Base-by-base conservation (phyloP, 2,888 invertebrate species). In the Rhingia campestris region DNA sequence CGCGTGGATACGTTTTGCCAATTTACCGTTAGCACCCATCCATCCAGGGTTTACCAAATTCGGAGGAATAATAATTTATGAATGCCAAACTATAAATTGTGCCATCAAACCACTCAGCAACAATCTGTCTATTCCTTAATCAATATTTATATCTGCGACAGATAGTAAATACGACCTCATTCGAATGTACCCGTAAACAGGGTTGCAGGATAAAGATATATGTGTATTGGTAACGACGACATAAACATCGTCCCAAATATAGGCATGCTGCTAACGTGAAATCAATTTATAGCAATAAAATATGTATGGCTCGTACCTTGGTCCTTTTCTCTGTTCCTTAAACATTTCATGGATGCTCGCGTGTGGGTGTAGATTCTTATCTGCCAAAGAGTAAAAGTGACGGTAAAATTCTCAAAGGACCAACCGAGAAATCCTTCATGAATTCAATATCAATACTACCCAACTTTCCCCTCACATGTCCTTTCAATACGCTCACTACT, bases 61-160 rank as follows among this genome's bases (percentile, higher is more conserved):
- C 22, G 22, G 22, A 22, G 22, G 22, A 39, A n/a, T n/a, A 59
- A 53, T 35, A 70, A 70, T 32, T 70, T 53, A 72, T 43, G 51
- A 72, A 53, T 32, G 53, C 7, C 7, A 39, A 47, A 61, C 45
- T 37, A 58, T 69, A 58, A 49, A 69, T 69, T 58, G 39, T 49
- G 32, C 22, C 43, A 54, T 56, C 39, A 22, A 22, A 47, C 63
- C 43, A 66, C 47, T 47, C 41, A 12, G 41, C 43, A 51, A 35
- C 53, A 76, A 67, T 67, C 67, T 76, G 75, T 58, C 74, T 47
- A 66, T 75, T 58, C 22, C 58, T 49, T 74, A 74, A 74, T 58
- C 74, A 74, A 74, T 58, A 56, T 56, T 64, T 64, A 64, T 54
- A 58, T 30, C 58, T n/a, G 54, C 49, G 49, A 67, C 59, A 53